Evolutionary conservation across 2,888 invertebrate genomes (phyloP), one percentile per base, ranked within the genome.

Genomic region (Byasa hedistus): DNA sequence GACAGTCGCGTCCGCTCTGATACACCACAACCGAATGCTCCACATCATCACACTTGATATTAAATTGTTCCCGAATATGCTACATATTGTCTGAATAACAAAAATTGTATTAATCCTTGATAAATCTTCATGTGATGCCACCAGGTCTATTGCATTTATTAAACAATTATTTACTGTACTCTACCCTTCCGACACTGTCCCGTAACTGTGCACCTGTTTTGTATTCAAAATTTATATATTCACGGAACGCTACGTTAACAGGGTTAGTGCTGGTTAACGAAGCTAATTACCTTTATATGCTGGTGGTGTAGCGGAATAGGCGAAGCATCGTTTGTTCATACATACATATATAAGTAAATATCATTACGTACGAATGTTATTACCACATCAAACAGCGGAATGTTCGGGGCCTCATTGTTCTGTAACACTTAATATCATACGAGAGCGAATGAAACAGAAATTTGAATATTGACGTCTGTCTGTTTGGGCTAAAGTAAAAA

Each of bases 251-350:
- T 73, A 69, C 70, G 73, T 75, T 77, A 75, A 75, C 69, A 68
- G 69, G 67, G 71, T 76, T 75, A 74, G 71, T 75, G 73, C 67
- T 68, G 65, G 74, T 71, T 78, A 78, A 75, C 73, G 69, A 74
- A 79, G 77, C 69, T 78, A 82, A 82, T 83, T 79, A 80, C 70
- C 72, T 76, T 77, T 75, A 74, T 76, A 82, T 80, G 80, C 80
- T 75, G 71, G 77, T 75, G 73, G 72, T 77, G 75, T 78, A 32
- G 75, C 75, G 76, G 79, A 79, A 81, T 74, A 72, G 69, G 77
- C 71, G 72, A 75, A 75, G 73, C 73, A 74, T 76, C 75, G 78
- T 76, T 71, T 69, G 71, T 48, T 48, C 68, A 73, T 77, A 68
- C 71, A n/a, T n/a, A n/a, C n/a, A n/a, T n/a, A 73, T 77, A 74